Percentiles rank a stretch among this genome's conserved stretches.
Conservation (phyloP, 2,113 vertebrate genomes). For the Apteryx owenii region DNA sequence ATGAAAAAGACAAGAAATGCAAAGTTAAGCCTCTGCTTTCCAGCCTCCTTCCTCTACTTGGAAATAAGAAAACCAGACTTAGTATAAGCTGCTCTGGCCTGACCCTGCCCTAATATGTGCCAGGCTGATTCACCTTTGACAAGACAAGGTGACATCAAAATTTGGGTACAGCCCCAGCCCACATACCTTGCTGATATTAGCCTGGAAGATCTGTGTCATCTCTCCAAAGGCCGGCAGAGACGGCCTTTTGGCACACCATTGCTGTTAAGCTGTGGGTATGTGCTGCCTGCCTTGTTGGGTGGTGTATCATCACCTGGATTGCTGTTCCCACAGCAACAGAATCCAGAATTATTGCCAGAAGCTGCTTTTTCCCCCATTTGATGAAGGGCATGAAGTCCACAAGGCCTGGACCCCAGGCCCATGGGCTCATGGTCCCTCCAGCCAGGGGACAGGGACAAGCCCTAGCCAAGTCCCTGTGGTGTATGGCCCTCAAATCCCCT, state of each 20-base stretch:
- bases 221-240: background rate
- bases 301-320: background rate
- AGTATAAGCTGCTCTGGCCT: background rate
- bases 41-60: background rate
- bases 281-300: fast-evolving
- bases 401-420: no score
- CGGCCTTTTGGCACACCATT: no score
- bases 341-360: background rate
- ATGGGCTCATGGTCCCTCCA: no score
- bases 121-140: background rate
- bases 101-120: background rate
- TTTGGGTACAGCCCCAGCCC: background rate
- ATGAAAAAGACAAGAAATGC: background rate
- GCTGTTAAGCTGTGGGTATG: fast-evolving
- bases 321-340: background rate
- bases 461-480: background rate
- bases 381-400: background rate
- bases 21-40: background rate
- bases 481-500: background rate
- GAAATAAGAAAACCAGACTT: background rate
- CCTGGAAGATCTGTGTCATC: background rate
- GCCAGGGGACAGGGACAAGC: background rate
- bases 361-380: background rate
- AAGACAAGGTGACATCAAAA: background rate
- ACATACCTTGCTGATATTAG: background rate